Base-by-base conservation (phyloP, 2,888 invertebrate species). In the Melieria omissa region DNA sequence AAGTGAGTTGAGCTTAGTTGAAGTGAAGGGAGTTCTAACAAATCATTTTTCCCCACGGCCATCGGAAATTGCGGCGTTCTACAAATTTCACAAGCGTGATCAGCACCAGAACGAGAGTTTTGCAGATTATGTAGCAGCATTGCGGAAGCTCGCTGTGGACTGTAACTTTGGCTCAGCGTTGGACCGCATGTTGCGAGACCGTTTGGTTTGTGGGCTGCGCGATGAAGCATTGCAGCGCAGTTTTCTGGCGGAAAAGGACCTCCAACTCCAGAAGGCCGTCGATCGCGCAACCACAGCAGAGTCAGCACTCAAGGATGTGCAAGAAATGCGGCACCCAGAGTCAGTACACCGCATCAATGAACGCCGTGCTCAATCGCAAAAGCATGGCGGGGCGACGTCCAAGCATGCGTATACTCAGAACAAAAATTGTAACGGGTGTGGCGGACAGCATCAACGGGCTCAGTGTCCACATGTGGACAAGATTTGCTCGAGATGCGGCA, bases 181-280 rank as follows among this genome's bases (percentile, higher is more conserved):
- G 47, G 63, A 75, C 54, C 67, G 74, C 4, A 75, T 77, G 75
- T 54, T 75, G 5, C 67, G 73, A 12, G 74, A 77, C 52, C 65
- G 72, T 5, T 61, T 73, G 44, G 75, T 75, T 45, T 78, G 76
- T 47, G 76, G 76, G 2, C 46, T 78, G 41, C 66, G 70, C 5
- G 74, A 72, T 61, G 75, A 75, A 54, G 42, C 54, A 0, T 47
- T 75, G 10, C 75, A 75, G 46, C 71, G 62, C 62, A 70, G 47
- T 61, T 42, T 73, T 57, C 70, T 74, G 0, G 70, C 76, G 12
- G 71, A 75, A 69, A 8, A 49, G 16, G 69, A 73, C 7, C 42
- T 75, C 10, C 16, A 69, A 52, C 12, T 74, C 10, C 68, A 75
- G 52, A 73, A 61, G 41, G 75, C 73, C 1, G 71, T 73, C 29